Evolutionary conservation across 2,797 vertebrate genomes (phyloP).

Genomic region (Nannoperca obscura): DNA sequence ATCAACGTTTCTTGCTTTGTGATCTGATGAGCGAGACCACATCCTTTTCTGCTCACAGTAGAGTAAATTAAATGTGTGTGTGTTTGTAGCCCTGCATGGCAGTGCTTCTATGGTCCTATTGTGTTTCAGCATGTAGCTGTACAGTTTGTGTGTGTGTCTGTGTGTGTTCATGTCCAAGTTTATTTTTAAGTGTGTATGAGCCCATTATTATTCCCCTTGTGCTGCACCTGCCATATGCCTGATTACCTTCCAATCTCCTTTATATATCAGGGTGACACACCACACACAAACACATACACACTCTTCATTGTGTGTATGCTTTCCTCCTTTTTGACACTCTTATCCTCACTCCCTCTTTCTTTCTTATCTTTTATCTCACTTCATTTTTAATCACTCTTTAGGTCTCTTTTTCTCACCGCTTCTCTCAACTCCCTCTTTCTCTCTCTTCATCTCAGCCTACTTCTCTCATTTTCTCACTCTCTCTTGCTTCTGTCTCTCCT

Average conservation of each 20-base stretch:
- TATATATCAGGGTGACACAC: slow-evolving; percentile 39
- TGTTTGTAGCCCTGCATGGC: neutral
- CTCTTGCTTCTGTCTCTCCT: neutral
- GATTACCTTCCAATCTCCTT: slow-evolving; percentile 59
- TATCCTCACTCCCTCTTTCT: neutral
- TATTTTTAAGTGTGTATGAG: slow-evolving; percentile 38
- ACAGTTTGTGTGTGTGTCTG: slow-evolving; percentile 3
- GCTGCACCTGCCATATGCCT: slow-evolving; percentile 54
- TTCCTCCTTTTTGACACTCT: slow-evolving; percentile 12
- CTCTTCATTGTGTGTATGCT: slow-evolving; percentile 8
- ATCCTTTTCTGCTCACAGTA: slow-evolving; percentile 13
- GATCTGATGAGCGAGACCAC: slow-evolving; percentile 23
- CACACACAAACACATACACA: slow-evolving; percentile 3
- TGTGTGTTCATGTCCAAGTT: slow-evolving; percentile 16
- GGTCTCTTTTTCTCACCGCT: neutral
- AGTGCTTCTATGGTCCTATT: slow-evolving; percentile 2
- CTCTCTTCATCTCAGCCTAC: neutral
- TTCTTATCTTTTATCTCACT: slow-evolving; percentile 10
- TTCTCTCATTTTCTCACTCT: neutral
- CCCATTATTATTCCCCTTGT: slow-evolving; percentile 55
- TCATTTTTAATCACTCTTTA: neutral
- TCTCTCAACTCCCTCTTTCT: neutral
- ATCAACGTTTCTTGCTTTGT: slow-evolving; percentile 24
- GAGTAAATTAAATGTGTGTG: slow-evolving; percentile 7
- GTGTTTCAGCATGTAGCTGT: slow-evolving; percentile 16